These are phyloP conservation scores for Phrynocephalus versicolor DNA, from an alignment of 2,113 vertebrate genomes.

Conservation along the genomic window DNA sequence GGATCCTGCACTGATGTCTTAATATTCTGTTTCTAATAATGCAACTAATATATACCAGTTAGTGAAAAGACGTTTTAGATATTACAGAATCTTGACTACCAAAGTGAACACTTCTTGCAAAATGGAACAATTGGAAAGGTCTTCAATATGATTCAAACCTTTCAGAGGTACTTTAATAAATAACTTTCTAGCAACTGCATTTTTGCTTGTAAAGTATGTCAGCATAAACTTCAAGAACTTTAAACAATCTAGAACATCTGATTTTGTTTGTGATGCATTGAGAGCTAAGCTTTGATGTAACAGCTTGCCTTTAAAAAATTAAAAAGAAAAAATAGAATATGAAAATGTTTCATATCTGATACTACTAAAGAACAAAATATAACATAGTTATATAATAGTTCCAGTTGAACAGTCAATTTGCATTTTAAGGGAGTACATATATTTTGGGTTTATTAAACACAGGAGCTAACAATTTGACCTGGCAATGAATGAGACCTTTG, in stretches of 20 bases:
- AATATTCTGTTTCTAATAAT: not conserved
- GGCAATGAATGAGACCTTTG: not conserved
- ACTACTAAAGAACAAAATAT: not conserved
- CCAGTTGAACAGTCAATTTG: not conserved
- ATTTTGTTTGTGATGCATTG: not conserved
- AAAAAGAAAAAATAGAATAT: not conserved
- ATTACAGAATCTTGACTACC: not conserved
- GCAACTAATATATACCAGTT: not conserved
- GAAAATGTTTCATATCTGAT: not conserved
- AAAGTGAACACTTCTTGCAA: not conserved
- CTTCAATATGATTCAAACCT: not conserved
- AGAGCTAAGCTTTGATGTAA: not conserved
- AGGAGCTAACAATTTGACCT: not conserved
- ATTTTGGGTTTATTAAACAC: not conserved
- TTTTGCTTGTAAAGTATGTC: not conserved
- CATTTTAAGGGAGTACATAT: accelerated
- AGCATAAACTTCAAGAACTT: not conserved
- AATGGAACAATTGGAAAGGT: not conserved
- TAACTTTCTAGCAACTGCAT: not conserved
- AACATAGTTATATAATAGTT: not conserved
- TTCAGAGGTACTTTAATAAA: not conserved
- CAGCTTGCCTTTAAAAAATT: not conserved
- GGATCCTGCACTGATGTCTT: not conserved
- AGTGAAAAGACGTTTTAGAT: not conserved
- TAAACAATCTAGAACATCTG: not conserved